Percentiles rank a stretch among this genome's conserved stretches.
These are phyloP conservation scores for Drosophila navojoa DNA, from an alignment of 1,140 invertebrate genomes.

Conservation along the genomic window DNA sequence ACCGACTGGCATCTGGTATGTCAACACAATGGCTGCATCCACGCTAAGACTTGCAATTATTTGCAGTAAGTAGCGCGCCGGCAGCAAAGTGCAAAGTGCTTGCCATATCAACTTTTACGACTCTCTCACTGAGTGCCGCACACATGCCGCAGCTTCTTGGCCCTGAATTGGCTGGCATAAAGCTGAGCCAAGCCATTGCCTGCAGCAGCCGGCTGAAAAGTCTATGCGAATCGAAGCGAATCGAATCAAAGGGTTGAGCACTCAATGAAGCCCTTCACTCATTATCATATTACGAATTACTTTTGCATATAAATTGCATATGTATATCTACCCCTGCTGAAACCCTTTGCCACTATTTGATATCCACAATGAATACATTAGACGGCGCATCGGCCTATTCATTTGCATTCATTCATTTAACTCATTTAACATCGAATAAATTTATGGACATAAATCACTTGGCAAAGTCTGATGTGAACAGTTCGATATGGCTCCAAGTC, in stretches of 20 bases:
- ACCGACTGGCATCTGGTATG: slow-evolving; percentile 52
- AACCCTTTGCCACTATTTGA: no score
- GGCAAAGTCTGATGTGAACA: no score
- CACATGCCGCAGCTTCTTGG: slow-evolving; percentile 26
- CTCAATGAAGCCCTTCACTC: slow-evolving; percentile 2
- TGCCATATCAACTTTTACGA: slow-evolving; percentile 68
- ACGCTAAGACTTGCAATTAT: slow-evolving; percentile 65
- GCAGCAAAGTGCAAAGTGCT: slow-evolving; percentile 58
- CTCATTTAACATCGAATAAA: no score
- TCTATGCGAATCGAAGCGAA: not conserved
- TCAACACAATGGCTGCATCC: slow-evolving; percentile 55
- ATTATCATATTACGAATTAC: no score
- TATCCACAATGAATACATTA: no score
- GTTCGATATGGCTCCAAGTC: no score
- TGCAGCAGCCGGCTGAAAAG: slow-evolving; percentile 2
- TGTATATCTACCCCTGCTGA: no score
- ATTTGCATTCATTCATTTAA: no score
- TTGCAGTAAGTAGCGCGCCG: slow-evolving; percentile 47
- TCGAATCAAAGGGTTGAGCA: slow-evolving; percentile 1
- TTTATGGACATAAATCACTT: no score
- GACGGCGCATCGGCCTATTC: no score
- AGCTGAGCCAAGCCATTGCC: not conserved
- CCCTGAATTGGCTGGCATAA: slow-evolving; percentile 50
- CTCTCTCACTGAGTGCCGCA: slow-evolving; percentile 4
- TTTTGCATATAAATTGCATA: no score